phyloP scores from a whole-genome alignment of 2,797 vertebrate species.

The Melanotaenia nigrans region DNA sequence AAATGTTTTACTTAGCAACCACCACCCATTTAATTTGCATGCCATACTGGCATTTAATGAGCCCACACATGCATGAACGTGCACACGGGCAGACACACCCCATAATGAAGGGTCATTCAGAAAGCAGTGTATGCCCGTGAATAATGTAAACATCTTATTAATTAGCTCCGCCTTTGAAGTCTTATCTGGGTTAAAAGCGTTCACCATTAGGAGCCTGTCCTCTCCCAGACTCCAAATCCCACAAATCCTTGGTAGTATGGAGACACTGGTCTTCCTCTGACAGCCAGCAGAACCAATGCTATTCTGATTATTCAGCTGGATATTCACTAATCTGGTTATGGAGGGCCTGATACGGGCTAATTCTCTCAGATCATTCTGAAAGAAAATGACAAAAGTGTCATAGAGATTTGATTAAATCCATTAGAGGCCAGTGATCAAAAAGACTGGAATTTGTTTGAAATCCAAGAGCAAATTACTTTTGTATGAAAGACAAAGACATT shows the following conservation, averaged over 20 bases:
- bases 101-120: constrained; percentile 67
- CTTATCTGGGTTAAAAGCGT: constrained; percentile 78
- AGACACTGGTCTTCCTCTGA: constrained; percentile 59
- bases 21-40: constrained; percentile 55
- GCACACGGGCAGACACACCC: constrained; percentile 15
- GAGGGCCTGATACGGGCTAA: constrained; percentile 61
- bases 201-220: constrained; percentile 69
- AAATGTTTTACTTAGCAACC: constrained; percentile 41
- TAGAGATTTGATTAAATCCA: constrained; percentile 62
- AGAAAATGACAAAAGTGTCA: constrained; percentile 59
- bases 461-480: constrained; percentile 27
- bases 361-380: constrained; percentile 66
- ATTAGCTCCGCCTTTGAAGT: constrained; percentile 82
- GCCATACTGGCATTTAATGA: constrained; percentile 38
- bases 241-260: constrained; percentile 74
- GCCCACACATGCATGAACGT: constrained; percentile 15
- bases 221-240: constrained; percentile 76
- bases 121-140: constrained; percentile 73
- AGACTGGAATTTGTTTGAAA: constrained; percentile 40
- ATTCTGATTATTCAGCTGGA: constrained; percentile 67
- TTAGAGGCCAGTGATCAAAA: constrained; percentile 56
- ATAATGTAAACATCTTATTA: constrained; percentile 85
- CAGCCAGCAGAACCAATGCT: constrained; percentile 61
- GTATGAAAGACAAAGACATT: constrained; percentile 23
- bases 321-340: constrained; percentile 69